Conservation (phyloP, 2,888 invertebrate species). For the Nineta flava region DNA sequence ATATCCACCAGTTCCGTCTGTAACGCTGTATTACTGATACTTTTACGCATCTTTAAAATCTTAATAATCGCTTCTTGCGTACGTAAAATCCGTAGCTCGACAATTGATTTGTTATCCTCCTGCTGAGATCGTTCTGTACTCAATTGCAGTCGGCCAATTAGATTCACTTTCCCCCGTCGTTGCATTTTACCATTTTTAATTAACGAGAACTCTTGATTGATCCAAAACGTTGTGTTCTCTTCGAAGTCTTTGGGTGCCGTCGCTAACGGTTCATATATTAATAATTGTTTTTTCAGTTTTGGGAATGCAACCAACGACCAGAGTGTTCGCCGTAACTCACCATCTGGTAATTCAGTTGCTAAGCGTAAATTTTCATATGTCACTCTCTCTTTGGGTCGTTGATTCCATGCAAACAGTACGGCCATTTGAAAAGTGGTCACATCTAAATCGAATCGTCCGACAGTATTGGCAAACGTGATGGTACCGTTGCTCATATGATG, state of each 20-base stretch:
- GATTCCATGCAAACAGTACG: constrained; percentile 97
- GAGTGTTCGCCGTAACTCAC: constrained; percentile 83
- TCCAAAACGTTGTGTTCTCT: constrained; percentile 86
- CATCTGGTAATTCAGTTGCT: constrained; percentile 92
- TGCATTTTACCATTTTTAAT: constrained; percentile 92
- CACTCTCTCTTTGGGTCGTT: constrained; percentile 79
- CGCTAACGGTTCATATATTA: constrained; percentile 66
- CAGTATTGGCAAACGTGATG: constrained; percentile 83
- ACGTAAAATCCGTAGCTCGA: constrained; percentile 85
- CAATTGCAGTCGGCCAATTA: constrained; percentile 88
- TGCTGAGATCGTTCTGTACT: constrained; percentile 91
- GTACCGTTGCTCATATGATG: constrained; percentile 99
- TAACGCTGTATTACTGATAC: constrained; percentile 82
- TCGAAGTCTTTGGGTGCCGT: constrained; percentile 84
- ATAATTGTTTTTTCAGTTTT: constrained; percentile 83
- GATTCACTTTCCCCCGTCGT: constrained; percentile 82
- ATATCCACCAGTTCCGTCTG: constrained; percentile 97
- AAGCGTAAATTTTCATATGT: constrained; percentile 93
- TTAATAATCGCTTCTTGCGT: constrained; percentile 97
- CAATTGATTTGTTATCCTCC: constrained; percentile 97
- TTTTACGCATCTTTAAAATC: constrained; percentile 95
- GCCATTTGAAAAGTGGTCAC: constrained; percentile 99
- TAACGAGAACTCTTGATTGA: constrained; percentile 91
- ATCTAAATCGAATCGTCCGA: constrained; percentile 91
- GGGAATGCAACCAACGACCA: constrained; percentile 95